Evolutionary conservation across 2,888 invertebrate genomes (phyloP).

Genomic region (Cerastis leucographa): DNA sequence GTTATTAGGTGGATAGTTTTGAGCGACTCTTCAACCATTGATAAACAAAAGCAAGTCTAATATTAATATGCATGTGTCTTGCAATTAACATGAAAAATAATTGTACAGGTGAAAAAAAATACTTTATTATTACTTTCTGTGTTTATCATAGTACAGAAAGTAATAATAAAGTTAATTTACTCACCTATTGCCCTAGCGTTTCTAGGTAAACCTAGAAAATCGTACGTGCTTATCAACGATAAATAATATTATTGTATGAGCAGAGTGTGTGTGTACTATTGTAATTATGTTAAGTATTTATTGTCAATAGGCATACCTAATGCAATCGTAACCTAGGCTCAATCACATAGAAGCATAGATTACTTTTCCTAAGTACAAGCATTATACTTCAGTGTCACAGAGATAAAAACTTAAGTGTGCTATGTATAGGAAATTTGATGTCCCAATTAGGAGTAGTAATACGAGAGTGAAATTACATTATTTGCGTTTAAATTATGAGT

Average conservation of each 20-base stretch:
- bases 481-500: background rate
- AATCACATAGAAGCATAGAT: conserved; percentile 1
- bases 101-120: background rate
- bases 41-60: background rate
- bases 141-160: too few relatives aligned
- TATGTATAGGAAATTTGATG: background rate
- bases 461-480: background rate
- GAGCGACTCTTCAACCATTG: background rate
- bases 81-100: too few relatives aligned
- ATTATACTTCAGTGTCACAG: background rate
- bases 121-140: too few relatives aligned
- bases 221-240: conserved; percentile 31
- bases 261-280: background rate
- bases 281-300: conserved; percentile 27
- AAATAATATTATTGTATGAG: background rate
- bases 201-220: background rate
- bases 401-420: background rate
- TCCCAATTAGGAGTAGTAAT: background rate
- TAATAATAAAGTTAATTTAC: background rate
- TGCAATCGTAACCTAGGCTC: conserved; percentile 1
- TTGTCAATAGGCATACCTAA: background rate
- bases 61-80: background rate
- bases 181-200: conserved; percentile 1
- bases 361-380: background rate
- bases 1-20: background rate